These are phyloP conservation scores for Channallabes apus DNA, from an alignment of 2,797 vertebrate species.

Conservation along the genomic window DNA sequence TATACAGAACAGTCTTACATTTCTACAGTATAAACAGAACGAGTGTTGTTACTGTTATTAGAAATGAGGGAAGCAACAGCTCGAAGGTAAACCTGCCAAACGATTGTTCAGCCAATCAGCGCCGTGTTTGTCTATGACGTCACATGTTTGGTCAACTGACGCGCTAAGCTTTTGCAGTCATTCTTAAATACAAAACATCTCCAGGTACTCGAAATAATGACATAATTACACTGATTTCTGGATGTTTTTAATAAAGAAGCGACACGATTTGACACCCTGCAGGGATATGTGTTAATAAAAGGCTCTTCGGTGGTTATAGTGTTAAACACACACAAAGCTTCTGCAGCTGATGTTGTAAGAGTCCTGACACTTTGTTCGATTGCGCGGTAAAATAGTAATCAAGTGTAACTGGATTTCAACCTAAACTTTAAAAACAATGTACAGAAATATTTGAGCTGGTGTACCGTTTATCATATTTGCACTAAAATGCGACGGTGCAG, in stretches of 20 bases:
- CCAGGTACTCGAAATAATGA: background rate
- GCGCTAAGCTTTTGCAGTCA: slow-evolving; percentile 32
- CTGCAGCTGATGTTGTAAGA: slow-evolving; percentile 11
- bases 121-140: slow-evolving; percentile 51
- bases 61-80: background rate
- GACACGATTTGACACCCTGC: background rate
- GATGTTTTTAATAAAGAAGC: background rate
- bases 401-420: background rate
- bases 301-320: background rate
- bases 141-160: slow-evolving; percentile 49
- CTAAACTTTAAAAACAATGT: background rate
- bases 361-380: slow-evolving; percentile 14
- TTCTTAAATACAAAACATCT: slow-evolving; percentile 31
- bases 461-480: background rate
- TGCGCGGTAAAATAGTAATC: background rate
- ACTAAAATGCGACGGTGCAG: background rate
- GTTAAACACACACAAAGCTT: background rate
- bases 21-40: background rate
- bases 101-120: slow-evolving; percentile 45
- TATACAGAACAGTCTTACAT: no score
- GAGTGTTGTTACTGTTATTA: background rate
- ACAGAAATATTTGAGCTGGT: background rate
- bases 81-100: slow-evolving; percentile 30
- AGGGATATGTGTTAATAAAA: background rate
- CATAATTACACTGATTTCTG: background rate